Percentiles rank a stretch among this genome's conserved stretches.
phyloP scores from a whole-genome alignment of 2,888 invertebrate species.

The Eledona agricola region DNA sequence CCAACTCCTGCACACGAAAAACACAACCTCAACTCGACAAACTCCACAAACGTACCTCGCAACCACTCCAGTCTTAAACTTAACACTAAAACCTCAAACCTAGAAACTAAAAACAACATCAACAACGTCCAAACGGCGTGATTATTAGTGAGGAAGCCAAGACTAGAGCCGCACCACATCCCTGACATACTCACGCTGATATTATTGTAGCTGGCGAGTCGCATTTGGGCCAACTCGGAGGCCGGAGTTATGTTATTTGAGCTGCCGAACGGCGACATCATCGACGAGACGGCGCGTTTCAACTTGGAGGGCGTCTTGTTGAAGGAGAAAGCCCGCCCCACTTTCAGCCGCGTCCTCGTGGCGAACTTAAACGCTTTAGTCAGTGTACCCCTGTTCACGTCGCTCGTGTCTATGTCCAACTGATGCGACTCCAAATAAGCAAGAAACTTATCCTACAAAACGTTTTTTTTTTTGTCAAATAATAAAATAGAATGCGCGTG shows the following conservation, averaged over 20 bases:
- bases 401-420: constrained; percentile 88
- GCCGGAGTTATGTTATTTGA: constrained; percentile 82
- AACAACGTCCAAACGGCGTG: constrained; percentile 18
- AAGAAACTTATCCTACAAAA: constrained; percentile 80
- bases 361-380: constrained; percentile 93
- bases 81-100: constrained; percentile 25
- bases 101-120: constrained; percentile 24
- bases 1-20: constrained; percentile 72
- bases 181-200: constrained; percentile 74
- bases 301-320: constrained; percentile 94
- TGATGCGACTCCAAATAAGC: constrained; percentile 81
- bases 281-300: constrained; percentile 92
- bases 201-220: constrained; percentile 85
- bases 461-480: constrained; percentile 12
- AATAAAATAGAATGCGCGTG: constrained; percentile 14
- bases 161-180: constrained; percentile 1
- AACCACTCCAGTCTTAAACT: constrained; percentile 13
- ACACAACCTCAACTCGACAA: too few relatives aligned
- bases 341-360: constrained; percentile 83
- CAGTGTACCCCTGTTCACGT: constrained; percentile 85
- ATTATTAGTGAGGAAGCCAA: constrained; percentile 1
- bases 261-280: constrained; percentile 91
- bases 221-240: constrained; percentile 85
- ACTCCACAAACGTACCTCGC: constrained; percentile 4
- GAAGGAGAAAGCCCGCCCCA: constrained; percentile 93